Evolutionary conservation across 2,113 vertebrate species (phyloP).

Genomic region (Corythoichthys haematopterus): DNA sequence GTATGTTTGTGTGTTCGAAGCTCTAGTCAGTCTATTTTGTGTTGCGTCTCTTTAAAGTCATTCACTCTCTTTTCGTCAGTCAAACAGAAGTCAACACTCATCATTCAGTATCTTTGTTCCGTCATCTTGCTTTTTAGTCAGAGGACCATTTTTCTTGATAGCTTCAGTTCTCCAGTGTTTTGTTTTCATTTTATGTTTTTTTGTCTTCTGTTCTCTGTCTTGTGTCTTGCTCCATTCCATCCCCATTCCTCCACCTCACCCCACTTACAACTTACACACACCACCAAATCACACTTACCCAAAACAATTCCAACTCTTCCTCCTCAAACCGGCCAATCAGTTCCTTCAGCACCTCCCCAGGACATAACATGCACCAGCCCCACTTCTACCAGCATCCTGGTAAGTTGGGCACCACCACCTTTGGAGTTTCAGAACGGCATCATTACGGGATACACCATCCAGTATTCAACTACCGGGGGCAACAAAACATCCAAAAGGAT

Average conservation of each 20-base stretch:
- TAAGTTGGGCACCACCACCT: conserved; percentile 94
- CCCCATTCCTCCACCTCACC: conserved; percentile 53
- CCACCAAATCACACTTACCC: conserved; percentile 51
- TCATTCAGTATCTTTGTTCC: conserved; percentile 73
- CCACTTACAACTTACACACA: conserved; percentile 51
- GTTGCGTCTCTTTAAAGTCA: conserved; percentile 48
- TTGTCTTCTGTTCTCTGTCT: conserved; percentile 80
- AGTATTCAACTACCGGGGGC: conserved; percentile 79
- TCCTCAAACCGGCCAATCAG: conserved; percentile 79
- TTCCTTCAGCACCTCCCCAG: conserved; percentile 93
- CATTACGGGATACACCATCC: conserved; percentile 90
- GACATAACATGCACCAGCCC: conserved; percentile 91
- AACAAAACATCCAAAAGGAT: conserved; percentile 80
- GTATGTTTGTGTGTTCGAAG: conserved; percentile 55
- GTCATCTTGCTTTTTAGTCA: conserved; percentile 48
- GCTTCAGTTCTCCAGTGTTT: conserved; percentile 60
- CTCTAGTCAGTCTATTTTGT: conserved; percentile 55
- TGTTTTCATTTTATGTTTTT: conserved; percentile 71
- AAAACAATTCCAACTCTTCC: conserved; percentile 37
- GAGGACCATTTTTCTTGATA: conserved; percentile 41
- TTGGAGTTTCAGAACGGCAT: conserved; percentile 88
- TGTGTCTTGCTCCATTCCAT: conserved; percentile 77
- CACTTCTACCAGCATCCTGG: conserved; percentile 95
- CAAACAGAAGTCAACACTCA: conserved; percentile 73
- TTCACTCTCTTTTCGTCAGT: conserved; percentile 72